Base-by-base conservation (phyloP, 2,797 vertebrate genomes). In the Jordanella pulchra region DNA sequence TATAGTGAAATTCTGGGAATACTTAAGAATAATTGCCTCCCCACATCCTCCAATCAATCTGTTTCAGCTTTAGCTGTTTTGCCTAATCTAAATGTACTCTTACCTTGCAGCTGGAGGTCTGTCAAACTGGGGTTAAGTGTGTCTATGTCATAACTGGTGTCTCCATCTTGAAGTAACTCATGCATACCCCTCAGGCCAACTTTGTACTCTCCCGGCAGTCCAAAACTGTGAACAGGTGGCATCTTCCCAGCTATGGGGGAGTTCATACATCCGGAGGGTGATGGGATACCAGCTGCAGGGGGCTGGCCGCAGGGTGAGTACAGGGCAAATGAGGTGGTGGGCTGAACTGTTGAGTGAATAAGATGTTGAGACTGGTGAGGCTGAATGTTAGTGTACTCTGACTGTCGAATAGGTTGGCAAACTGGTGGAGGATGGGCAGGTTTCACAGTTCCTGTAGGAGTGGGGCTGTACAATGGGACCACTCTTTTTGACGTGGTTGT, bases 61-160 rank as follows among this genome's bases (percentile, higher is more conserved):
- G 32, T 61, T 39, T 61, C 18, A 61, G 32, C 17, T 61, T 35
- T 32, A 39, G 21, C 18, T 13, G 13, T 39, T 60, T 23, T 51
- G 45, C 2, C 18, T 23, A 7, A 51, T 21, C 23, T 23, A 1
- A 23, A n/a, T 39, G 23, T 18, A 35, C 30, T 25, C 64, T 75
- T 82, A 99, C 98, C 98, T 90, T 99, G 97, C 85, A 99, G 94
- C 80, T 98, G 97, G 63, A 99, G 96, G 78, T 99, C 98, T 0
- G 94, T 97, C 81, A 99, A 95, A 83, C 96, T 97, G 0, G 98
- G 97, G 72, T 97, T 97, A 54, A 99, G 96, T 10, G 93, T 94
- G 67, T 99, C 97, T 0, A 99, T 91, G 63, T 99, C 98, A 0
- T 93, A 97, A 76, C 88, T 94, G 68, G 92, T 85, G 12, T 98